A percentile compares a stretch with the other conserved stretches of the same genome.
These are phyloP conservation scores for Raja brachyura DNA, from an alignment of 2,113 vertebrate species.

Conservation along the genomic window DNA sequence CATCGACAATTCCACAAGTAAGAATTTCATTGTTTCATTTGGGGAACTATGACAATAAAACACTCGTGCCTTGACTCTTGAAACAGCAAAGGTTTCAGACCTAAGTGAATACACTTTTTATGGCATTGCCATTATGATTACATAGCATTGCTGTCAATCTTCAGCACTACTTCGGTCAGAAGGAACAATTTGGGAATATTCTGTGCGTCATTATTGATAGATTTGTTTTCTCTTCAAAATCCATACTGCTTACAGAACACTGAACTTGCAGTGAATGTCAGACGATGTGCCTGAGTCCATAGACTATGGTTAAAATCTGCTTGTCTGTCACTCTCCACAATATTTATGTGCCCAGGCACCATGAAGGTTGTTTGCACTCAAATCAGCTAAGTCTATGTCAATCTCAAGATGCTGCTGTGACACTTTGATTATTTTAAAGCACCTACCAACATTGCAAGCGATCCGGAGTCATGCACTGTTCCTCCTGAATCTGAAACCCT, in stretches of 20 bases:
- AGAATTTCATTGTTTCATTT: too few relatives aligned
- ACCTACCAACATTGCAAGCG: neutral
- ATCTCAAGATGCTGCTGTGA: neutral
- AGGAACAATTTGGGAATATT: neutral
- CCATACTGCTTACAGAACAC: neutral
- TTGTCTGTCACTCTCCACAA: neutral
- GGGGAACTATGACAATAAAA: too few relatives aligned
- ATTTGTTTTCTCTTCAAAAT: neutral
- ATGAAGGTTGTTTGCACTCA: neutral
- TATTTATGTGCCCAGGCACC: neutral
- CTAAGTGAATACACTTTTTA: neutral
- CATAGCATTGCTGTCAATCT: neutral
- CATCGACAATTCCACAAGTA: too few relatives aligned
- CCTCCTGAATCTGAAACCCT: neutral
- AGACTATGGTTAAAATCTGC: neutral
- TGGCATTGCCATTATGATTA: neutral
- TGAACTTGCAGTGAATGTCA: neutral
- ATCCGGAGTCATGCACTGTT: neutral
- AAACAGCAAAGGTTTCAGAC: neutral
- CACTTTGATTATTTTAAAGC: conserved; percentile 10
- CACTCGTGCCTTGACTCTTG: too few relatives aligned
- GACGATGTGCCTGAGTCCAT: neutral
- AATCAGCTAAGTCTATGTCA: neutral
- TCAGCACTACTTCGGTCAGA: neutral
- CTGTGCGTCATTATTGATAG: neutral